phyloP scores from a whole-genome alignment of 1,140 invertebrate species.

The Ceratitis capitata region DNA sequence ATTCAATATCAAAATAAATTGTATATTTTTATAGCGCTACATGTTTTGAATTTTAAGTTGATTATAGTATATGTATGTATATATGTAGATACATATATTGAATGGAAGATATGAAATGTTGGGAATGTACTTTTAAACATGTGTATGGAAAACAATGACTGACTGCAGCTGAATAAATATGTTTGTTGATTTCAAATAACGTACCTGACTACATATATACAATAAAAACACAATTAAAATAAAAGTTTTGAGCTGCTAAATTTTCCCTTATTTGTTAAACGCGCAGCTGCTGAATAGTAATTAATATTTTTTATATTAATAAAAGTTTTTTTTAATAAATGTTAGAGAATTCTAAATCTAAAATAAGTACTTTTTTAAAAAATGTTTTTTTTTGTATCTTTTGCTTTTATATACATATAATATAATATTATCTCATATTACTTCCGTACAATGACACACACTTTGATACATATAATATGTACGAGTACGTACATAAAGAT shows the following conservation, averaged over 20 bases:
- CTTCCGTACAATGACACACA: not conserved
- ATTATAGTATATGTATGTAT: not conserved
- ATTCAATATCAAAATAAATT: not conserved
- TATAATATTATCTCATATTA: not conserved
- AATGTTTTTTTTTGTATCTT: not conserved
- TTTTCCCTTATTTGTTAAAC: too few relatives aligned
- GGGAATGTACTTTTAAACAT: not conserved
- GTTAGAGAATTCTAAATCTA: too few relatives aligned
- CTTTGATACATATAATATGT: too few relatives aligned
- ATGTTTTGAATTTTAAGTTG: not conserved
- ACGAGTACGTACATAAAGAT: not conserved
- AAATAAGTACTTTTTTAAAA: too few relatives aligned
- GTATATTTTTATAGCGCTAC: not conserved
- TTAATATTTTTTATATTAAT: not conserved
- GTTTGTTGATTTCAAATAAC: not conserved
- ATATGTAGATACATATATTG: too few relatives aligned
- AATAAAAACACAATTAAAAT: not conserved
- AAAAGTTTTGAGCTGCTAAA: too few relatives aligned
- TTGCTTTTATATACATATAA: not conserved
- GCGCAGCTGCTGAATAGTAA: too few relatives aligned
- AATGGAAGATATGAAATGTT: too few relatives aligned
- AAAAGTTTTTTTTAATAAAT: too few relatives aligned
- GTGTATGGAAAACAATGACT: not conserved
- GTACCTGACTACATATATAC: too few relatives aligned
- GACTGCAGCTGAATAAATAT: not conserved